Percentiles rank a stretch among this genome's conserved stretches.
Evolutionary conservation across 2,888 invertebrate genomes (phyloP).

Genomic region (Patella pellucida): DNA sequence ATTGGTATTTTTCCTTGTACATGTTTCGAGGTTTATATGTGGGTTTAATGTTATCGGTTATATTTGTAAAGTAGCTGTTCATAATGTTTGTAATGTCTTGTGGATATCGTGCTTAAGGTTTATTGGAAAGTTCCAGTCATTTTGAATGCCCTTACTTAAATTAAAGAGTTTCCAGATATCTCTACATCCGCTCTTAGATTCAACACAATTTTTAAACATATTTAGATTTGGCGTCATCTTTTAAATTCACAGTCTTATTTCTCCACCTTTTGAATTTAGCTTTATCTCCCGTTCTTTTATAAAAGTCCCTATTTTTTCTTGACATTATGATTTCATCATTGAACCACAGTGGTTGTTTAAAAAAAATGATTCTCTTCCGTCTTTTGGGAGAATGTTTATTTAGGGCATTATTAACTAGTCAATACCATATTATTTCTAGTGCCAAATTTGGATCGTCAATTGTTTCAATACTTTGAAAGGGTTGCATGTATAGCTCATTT

Average conservation of each 20-base stretch:
- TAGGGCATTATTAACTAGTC: background rate
- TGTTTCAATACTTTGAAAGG: background rate
- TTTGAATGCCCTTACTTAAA: no score
- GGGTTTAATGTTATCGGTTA: no score
- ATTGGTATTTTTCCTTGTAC: no score
- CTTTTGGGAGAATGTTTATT: conserved; percentile 4
- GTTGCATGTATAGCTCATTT: background rate
- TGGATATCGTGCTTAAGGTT: no score
- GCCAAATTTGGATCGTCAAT: background rate
- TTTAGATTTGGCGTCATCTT: background rate
- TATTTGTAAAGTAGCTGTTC: no score
- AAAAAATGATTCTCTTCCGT: background rate
- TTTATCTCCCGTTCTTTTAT: background rate
- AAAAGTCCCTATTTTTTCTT: background rate
- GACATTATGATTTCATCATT: no score
- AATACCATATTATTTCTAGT: background rate
- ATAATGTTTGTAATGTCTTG: no score
- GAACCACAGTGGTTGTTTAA: background rate
- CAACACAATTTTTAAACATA: background rate
- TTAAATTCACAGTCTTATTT: background rate
- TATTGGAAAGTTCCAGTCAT: no score
- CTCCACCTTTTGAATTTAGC: background rate
- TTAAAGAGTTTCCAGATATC: no score
- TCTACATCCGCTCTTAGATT: background rate
- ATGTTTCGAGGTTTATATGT: no score